Percentiles rank a stretch among this genome's conserved stretches.
Conservation (phyloP, 1,140 invertebrate genomes). For the Papilio machaon region DNA sequence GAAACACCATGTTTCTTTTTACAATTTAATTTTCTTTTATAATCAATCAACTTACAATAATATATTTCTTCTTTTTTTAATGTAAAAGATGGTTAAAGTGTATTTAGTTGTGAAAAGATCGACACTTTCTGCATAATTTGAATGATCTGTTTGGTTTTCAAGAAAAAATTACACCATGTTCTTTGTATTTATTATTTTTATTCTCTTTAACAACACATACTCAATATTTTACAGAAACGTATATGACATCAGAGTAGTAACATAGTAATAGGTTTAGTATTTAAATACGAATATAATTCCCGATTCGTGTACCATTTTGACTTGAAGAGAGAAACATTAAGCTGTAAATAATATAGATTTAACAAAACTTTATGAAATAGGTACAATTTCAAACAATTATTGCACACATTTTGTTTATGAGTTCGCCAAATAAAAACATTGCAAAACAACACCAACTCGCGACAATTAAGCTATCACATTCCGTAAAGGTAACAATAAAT, state of each 20-base stretch:
- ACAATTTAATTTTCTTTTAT: no score
- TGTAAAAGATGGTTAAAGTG: no score
- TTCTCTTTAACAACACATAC: slow-evolving; percentile 83
- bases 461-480: slow-evolving; percentile 77
- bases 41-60: no score
- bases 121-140: no score
- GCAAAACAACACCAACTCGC: slow-evolving; percentile 74
- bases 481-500: slow-evolving; percentile 78
- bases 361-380: slow-evolving; percentile 52
- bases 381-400: slow-evolving; percentile 64
- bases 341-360: slow-evolving; percentile 48
- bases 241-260: slow-evolving; percentile 82
- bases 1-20: no score
- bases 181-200: slow-evolving; percentile 82
- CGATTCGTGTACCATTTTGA: slow-evolving; percentile 63
- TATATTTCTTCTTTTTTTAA: no score
- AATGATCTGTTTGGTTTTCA: neutral
- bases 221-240: slow-evolving; percentile 83
- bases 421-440: slow-evolving; percentile 65
- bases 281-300: slow-evolving; percentile 78
- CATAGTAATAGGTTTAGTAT: slow-evolving; percentile 79
- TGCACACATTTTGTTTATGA: slow-evolving; percentile 62
- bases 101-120: no score
- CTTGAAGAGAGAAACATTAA: slow-evolving; percentile 44
- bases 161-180: slow-evolving; percentile 56